These are phyloP conservation scores for Athalia circularis DNA, from an alignment of 2,888 invertebrate species.

Conservation along the genomic window DNA sequence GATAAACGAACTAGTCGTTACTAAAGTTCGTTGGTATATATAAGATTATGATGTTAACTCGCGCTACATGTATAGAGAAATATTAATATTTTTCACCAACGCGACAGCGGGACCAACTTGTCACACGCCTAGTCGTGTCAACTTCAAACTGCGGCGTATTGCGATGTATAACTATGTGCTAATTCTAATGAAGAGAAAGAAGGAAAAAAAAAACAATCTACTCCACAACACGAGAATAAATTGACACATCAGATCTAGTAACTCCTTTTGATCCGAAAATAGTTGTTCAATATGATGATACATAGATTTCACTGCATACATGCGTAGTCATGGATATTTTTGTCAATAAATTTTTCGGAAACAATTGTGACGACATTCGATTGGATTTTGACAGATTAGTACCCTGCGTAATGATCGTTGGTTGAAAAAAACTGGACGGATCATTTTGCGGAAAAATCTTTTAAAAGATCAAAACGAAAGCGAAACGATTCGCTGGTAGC, in stretches of 20 bases:
- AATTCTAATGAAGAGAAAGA: background rate
- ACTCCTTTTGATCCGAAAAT: too few relatives aligned
- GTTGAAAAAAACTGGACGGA: background rate
- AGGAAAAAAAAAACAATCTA: background rate
- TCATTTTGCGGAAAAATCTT: background rate
- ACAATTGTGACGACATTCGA: too few relatives aligned
- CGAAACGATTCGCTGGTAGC: background rate
- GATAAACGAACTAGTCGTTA: slow-evolving; percentile 14
- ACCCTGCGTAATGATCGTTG: background rate
- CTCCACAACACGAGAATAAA: too few relatives aligned
- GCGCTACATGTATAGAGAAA: background rate
- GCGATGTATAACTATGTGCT: background rate
- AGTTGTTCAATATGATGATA: too few relatives aligned
- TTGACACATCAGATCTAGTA: too few relatives aligned
- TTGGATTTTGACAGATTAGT: too few relatives aligned
- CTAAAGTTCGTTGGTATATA: slow-evolving; percentile 8
- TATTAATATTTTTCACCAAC: slow-evolving; percentile 26
- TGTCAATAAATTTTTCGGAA: too few relatives aligned
- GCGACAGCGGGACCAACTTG: background rate
- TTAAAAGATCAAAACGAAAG: slow-evolving; percentile 12
- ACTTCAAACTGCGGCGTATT: too few relatives aligned
- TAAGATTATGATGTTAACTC: slow-evolving; percentile 1
- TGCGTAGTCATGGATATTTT: too few relatives aligned
- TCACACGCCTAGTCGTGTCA: background rate
- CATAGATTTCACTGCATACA: too few relatives aligned